Evolutionary conservation across 1,140 invertebrate genomes (phyloP), one percentile per base, ranked within the genome.

Genomic region (Lysiphlebus fabarum): DNA sequence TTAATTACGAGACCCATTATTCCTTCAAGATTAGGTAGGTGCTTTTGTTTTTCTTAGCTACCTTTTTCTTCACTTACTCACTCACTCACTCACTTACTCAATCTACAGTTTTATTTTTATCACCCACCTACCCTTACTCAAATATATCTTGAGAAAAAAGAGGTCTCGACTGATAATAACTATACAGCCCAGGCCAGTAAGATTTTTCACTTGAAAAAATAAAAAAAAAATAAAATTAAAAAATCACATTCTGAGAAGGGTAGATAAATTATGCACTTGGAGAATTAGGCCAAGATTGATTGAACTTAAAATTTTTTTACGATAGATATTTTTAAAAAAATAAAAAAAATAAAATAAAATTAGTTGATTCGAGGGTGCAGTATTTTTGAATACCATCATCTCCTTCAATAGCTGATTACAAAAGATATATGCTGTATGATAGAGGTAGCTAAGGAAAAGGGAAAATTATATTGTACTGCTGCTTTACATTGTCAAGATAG

Each of bases 1-100:
- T 69, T 70, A 70, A 69, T 70, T 70, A 70, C 69, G 62, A 62
- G 44, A 48, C 33, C 65, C 65, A 66, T 66, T 66, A 66, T 64
- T 66, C 60, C 51, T 60, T 50, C 54, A 57, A 64, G 65, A 64
- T 66, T 66, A 66, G 60, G 62, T 60, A 53, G 42, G 57, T 43
- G 47, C 36, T 11, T 26, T 26, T 26, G 17, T 26, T 26, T 26
- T 26, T 26, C 17, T 26, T 26, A n/a, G n/a, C n/a, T 26, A 26
- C 17, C 17, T 26, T 4, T 26, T 26, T 26, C 17, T n/a, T n/a
- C 45, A 37, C 40, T 12, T 40, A 37, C 42, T 47, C 37, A 53
- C 58, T 53, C 36, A 14, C 40, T 10, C 49, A 8, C 38, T 40
- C 38, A 7, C 7, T 8, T 33, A 26, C 14, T 50, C n/a, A 8